Base-by-base conservation (phyloP, 2,113 vertebrate genomes). In the Rhadina sibilatrix region DNA sequence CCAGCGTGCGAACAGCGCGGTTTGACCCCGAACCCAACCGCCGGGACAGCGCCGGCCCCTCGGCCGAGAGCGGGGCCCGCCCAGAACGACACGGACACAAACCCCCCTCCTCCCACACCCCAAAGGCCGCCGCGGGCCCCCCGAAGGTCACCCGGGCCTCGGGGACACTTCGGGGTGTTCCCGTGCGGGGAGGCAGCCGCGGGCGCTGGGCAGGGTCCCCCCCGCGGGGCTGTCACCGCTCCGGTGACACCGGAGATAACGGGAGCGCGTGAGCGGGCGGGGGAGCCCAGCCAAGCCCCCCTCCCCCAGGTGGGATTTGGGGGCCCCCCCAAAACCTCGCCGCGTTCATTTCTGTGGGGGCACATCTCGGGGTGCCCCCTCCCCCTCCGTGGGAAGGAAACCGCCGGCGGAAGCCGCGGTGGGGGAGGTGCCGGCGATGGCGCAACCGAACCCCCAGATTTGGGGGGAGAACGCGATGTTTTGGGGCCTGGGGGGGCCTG, bases 21-120 rank as follows among this genome's bases (percentile, higher is more conserved):
- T 46, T 21, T 10, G 20, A 46, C 44, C 44, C 44, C 44, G 20
- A 47, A 69, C 8, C 1, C 11, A 3, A 7, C 4, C 5, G 1
- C 25, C 15, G 0, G 35, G 6, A 15, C 24, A 3, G 24, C 49
- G 52, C 1, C 63, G 49, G 1, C 35, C 0, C 3, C 17, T 16
- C 40, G 4, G 24, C n/a, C 35, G 1, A 8, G 10, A 9, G 0
- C 3, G 46, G 20, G 15, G 3, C 1, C 8, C 37, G 31, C 63
- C 21, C 21, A 3, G 33, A 22, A 18, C 21, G 2, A 3, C 22
- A 2, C 0, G 2, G 50, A 16, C 24, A 1, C 40, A 6, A 54
- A 16, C 0, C n/a, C n/a, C n/a, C 17, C 44, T 8, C 18, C 18
- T 19, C 11, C 30, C 8, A 16, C 24, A 10, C n/a, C n/a, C 57